phyloP scores from a whole-genome alignment of 2,888 invertebrate genomes.

The Mystacides longicornis region DNA sequence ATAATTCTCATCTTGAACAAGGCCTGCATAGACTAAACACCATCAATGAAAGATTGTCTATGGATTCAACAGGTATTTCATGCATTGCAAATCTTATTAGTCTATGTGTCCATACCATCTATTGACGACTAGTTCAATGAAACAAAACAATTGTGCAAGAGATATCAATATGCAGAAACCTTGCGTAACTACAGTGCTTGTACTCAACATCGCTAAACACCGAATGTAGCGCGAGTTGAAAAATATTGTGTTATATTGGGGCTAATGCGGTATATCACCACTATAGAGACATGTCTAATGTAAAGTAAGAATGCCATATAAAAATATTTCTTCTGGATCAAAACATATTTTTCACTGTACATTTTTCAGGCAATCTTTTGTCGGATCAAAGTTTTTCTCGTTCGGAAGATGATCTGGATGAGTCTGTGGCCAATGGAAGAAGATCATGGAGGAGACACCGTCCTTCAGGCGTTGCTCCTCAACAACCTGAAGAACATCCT shows the following conservation, averaged over 20 bases:
- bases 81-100: too few species aligned
- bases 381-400: conserved; percentile 77
- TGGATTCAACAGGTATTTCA: conserved; percentile 70
- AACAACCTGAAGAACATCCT: conserved; percentile 33
- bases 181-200: too few species aligned
- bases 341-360: neutral
- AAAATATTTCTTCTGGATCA: too few species aligned
- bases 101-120: neutral
- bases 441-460: conserved; percentile 46
- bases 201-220: too few species aligned
- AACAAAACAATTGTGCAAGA: too few species aligned
- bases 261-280: too few species aligned
- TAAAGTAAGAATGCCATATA: too few species aligned
- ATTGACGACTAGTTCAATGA: too few species aligned
- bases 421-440: conserved; percentile 44
- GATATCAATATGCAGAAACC: too few species aligned
- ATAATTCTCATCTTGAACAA: conserved; percentile 38
- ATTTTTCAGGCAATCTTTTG: conserved; percentile 54
- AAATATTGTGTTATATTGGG: too few species aligned
- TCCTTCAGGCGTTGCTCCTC: conserved; percentile 36
- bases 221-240: too few species aligned
- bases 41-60: conserved; percentile 48
- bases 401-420: conserved; percentile 75
- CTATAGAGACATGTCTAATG: too few species aligned
- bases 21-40: conserved; percentile 50